phyloP scores from a whole-genome alignment of 2,113 vertebrate species.

The Ictalurus punctatus region DNA sequence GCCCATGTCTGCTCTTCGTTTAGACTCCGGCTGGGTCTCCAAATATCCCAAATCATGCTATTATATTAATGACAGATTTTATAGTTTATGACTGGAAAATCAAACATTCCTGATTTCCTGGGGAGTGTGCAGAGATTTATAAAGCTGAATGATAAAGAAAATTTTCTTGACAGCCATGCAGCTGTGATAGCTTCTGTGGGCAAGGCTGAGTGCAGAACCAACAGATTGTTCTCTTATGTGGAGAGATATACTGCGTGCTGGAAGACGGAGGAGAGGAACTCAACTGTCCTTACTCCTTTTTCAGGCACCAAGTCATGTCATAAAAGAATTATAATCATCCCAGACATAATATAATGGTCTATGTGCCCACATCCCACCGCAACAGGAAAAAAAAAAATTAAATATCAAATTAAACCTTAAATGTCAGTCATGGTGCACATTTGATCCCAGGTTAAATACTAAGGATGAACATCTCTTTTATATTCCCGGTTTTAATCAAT shows the following conservation, averaged over 20 bases:
- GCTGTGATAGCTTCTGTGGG: slow-evolving; percentile 67
- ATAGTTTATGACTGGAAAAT: slow-evolving; percentile 76
- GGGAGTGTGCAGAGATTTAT: slow-evolving; percentile 70
- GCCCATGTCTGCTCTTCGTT: slow-evolving; percentile 70
- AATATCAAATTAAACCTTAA: slow-evolving; percentile 37
- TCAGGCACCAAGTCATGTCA: slow-evolving; percentile 44
- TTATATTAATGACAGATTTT: slow-evolving; percentile 70
- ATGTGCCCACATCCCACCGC: slow-evolving; percentile 70
- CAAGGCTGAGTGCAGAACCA: slow-evolving; percentile 61
- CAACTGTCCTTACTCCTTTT: slow-evolving; percentile 57
- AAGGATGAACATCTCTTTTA: slow-evolving; percentile 42
- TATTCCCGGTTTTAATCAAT: slow-evolving; percentile 46
- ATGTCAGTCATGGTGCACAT: slow-evolving; percentile 31
- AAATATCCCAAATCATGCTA: slow-evolving; percentile 69
- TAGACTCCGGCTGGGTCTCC: slow-evolving; percentile 65
- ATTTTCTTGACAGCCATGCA: slow-evolving; percentile 64
- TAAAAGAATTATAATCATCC: slow-evolving; percentile 43
- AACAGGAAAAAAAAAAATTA: slow-evolving; percentile 44
- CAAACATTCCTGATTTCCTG: slow-evolving; percentile 71
- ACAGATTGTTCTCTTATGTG: slow-evolving; percentile 64
- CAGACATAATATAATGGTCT: slow-evolving; percentile 36
- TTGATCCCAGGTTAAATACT: slow-evolving; percentile 30
- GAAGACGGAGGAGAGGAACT: slow-evolving; percentile 47
- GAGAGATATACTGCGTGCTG: slow-evolving; percentile 61
- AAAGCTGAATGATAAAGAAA: slow-evolving; percentile 68